These are phyloP conservation scores for Euthynnus affinis DNA, from an alignment of 2,797 vertebrate species.

Conservation along the genomic window DNA sequence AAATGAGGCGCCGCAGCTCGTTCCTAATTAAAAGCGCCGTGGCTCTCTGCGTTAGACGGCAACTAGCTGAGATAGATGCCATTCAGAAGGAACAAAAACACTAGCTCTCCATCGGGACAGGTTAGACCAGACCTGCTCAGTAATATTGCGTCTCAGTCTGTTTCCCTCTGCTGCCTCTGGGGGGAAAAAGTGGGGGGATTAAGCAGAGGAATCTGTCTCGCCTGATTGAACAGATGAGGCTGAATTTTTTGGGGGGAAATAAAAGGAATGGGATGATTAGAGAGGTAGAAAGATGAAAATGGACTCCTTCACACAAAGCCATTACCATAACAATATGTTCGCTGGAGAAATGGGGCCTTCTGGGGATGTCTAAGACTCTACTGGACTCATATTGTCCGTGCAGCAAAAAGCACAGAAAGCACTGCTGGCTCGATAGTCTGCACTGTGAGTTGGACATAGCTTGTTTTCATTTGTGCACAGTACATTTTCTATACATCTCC, in stretches of 20 bases:
- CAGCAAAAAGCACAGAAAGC: conserved; percentile 34
- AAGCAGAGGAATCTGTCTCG: conserved; percentile 68
- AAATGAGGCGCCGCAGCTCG: conserved; percentile 54
- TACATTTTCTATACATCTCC: conserved; percentile 36
- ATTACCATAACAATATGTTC: conserved; percentile 74
- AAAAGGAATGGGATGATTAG: conserved; percentile 65
- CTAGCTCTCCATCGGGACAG: conserved; percentile 44
- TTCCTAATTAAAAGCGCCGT: conserved; percentile 68
- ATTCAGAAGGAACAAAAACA: conserved; percentile 56
- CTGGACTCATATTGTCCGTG: conserved; percentile 38
- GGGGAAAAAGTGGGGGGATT: conserved; percentile 57
- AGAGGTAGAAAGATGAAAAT: conserved; percentile 70
- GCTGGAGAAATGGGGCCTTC: conserved; percentile 43
- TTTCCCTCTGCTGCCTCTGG: conserved; percentile 33
- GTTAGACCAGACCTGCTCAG: conserved; percentile 52
- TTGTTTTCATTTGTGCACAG: conserved; percentile 19
- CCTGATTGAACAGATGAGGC: conserved; percentile 73
- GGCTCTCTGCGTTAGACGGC: conserved; percentile 39
- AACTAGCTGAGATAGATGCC: conserved; percentile 44
- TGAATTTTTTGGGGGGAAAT: conserved; percentile 26
- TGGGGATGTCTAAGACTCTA: conserved; percentile 35
- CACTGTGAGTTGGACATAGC: background rate
- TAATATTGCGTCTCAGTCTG: conserved; percentile 50
- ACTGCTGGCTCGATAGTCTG: conserved; percentile 13
- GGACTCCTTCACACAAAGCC: conserved; percentile 53